phyloP scores from a whole-genome alignment of 2,888 invertebrate genomes.

The Petrophora chlorosata region DNA sequence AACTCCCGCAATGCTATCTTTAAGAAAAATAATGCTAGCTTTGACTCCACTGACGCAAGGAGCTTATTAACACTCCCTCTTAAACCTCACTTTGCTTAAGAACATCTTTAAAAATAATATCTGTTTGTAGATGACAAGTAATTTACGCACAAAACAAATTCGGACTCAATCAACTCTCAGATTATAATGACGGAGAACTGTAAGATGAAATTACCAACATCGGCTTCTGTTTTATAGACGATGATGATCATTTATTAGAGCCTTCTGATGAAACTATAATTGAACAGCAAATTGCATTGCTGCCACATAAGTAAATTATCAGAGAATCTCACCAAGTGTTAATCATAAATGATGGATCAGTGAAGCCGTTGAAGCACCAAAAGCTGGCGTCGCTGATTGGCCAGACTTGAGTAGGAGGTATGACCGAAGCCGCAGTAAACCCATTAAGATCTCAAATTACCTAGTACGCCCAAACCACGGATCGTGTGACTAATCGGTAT shows the following conservation, averaged over 20 bases:
- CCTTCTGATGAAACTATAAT: conserved; percentile 38
- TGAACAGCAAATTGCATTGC: conserved; percentile 40
- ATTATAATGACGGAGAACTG: conserved; percentile 40
- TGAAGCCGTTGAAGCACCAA: conserved; percentile 65
- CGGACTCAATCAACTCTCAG: conserved; percentile 29
- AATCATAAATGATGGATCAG: conserved; percentile 62
- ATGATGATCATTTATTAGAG: conserved; percentile 42
- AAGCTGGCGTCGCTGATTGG: conserved; percentile 63
- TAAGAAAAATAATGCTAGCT: conserved; percentile 75
- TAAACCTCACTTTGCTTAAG: conserved; percentile 49
- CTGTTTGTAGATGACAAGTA: conserved; percentile 30
- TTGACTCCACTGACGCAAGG: conserved; percentile 70
- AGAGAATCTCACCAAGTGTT: conserved; percentile 65
- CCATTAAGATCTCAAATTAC: conserved; percentile 79
- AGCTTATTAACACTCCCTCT: conserved; percentile 76
- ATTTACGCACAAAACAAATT: conserved; percentile 38
- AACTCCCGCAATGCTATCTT: conserved; percentile 78
- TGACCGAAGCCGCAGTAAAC: conserved; percentile 70
- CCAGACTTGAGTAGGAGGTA: conserved; percentile 68
- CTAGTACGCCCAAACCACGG: conserved; percentile 76
- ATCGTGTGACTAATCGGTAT: conserved; percentile 81
- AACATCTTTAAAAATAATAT: conserved; percentile 11
- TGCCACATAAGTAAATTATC: conserved; percentile 44
- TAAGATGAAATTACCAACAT: conserved; percentile 37
- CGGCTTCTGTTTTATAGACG: conserved; percentile 47